Conservation (phyloP, 2,113 vertebrate species). For the Bambusicola thoracicus region DNA sequence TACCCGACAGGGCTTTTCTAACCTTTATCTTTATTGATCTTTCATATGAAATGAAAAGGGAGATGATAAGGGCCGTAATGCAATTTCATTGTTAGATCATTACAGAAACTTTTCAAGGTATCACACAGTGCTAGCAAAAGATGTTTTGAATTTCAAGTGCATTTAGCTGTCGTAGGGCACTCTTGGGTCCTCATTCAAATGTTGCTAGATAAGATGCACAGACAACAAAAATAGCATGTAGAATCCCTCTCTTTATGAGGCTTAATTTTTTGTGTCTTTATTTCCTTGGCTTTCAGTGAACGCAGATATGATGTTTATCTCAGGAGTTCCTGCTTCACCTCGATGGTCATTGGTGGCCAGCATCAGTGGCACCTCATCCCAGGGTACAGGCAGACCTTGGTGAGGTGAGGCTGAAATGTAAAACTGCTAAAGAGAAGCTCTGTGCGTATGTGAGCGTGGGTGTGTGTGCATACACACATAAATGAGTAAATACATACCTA, state of each 20-base stretch:
- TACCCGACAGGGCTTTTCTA: not conserved
- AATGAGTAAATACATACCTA: not conserved
- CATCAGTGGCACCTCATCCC: not conserved
- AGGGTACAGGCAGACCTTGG: not conserved
- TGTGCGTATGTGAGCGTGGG: not conserved
- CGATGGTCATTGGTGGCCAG: not conserved
- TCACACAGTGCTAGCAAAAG: not conserved
- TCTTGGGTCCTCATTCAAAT: not conserved
- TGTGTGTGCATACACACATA: not conserved
- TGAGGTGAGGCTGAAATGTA: not conserved
- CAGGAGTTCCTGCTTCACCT: not conserved
- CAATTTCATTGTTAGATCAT: not conserved
- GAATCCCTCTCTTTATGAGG: not conserved
- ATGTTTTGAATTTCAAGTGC: not conserved
- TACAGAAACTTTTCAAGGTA: not conserved
- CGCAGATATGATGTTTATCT: not conserved
- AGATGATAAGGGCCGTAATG: not conserved
- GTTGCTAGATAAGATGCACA: not conserved
- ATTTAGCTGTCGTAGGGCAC: not conserved
- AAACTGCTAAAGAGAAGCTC: not conserved
- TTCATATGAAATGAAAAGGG: not conserved
- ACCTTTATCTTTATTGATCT: not conserved
- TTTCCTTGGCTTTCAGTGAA: not conserved
- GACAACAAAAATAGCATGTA: not conserved
- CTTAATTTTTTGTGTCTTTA: not conserved